phyloP scores from a whole-genome alignment of 2,888 invertebrate genomes.

The Sesamia inferens region DNA sequence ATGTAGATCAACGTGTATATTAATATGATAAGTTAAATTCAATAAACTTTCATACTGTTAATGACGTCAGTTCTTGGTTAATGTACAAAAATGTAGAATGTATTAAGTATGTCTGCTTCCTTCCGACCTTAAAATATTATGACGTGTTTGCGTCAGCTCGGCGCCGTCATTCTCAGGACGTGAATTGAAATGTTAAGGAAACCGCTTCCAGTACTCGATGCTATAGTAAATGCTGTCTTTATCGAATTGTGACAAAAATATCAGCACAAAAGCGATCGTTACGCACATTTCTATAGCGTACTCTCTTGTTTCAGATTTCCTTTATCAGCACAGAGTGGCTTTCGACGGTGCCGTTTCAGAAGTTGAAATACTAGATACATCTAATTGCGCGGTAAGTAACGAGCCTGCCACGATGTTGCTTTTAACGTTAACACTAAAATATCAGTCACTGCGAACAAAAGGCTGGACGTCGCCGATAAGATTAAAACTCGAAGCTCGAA shows the following conservation, averaged over 20 bases:
- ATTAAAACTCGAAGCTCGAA: conserved; percentile 63
- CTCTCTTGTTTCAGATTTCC: conserved; percentile 92
- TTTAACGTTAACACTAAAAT: conserved; percentile 61
- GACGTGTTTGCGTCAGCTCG: conserved; percentile 69
- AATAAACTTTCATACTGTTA: conserved; percentile 45
- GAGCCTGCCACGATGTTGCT: conserved; percentile 54
- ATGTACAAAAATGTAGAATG: conserved; percentile 46
- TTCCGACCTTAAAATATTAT: conserved; percentile 76
- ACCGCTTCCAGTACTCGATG: conserved; percentile 55
- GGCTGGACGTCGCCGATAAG: conserved; percentile 61
- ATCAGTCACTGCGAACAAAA: conserved; percentile 64
- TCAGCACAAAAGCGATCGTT: conserved; percentile 55
- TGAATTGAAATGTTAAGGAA: conserved; percentile 71
- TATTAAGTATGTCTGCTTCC: conserved; percentile 70
- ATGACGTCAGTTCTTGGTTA: conserved; percentile 57
- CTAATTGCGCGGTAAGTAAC: conserved; percentile 93
- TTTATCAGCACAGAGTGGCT: conserved; percentile 94
- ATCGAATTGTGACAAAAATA: conserved; percentile 55
- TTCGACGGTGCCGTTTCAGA: conserved; percentile 94
- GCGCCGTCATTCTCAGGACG: conserved; percentile 55
- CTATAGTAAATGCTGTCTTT: conserved; percentile 55
- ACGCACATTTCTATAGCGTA: conserved; percentile 53
- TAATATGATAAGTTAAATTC: conserved; percentile 28
- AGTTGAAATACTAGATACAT: conserved; percentile 95
- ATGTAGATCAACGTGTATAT: conserved; percentile 2